phyloP scores from a whole-genome alignment of 1,140 invertebrate species.

The Musca domestica region DNA sequence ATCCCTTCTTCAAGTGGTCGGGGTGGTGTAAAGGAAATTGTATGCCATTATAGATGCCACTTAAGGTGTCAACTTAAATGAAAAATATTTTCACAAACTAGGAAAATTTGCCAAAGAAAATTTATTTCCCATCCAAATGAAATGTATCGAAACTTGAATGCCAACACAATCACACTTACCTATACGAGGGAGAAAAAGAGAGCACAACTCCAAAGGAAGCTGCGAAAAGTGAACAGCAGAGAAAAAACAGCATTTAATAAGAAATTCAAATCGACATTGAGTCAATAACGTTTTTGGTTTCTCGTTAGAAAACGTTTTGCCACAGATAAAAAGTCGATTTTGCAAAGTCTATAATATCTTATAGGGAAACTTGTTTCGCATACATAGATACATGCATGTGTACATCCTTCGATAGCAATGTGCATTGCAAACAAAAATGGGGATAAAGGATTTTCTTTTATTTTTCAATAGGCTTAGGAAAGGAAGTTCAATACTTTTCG shows the following conservation, averaged over 20 bases:
- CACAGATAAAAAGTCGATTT: neutral
- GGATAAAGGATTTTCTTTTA: constrained; percentile 8
- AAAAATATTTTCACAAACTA: constrained; percentile 16
- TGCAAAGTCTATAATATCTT: neutral
- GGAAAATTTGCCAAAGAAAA: neutral
- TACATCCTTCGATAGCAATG: neutral
- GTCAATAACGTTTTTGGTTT: constrained; percentile 15
- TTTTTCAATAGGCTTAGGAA: too few relatives aligned
- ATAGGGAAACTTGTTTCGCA: neutral
- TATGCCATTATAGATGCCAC: constrained; percentile 17
- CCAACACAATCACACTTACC: too few relatives aligned
- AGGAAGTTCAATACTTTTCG: too few relatives aligned
- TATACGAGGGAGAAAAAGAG: too few relatives aligned
- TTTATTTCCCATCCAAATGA: constrained; percentile 11
- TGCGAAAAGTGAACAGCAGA: neutral
- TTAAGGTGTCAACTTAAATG: constrained; percentile 22
- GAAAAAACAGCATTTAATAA: constrained; percentile 19
- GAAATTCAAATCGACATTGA: constrained; percentile 20
- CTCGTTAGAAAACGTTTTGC: neutral
- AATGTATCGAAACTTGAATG: neutral
- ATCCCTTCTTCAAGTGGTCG: too few relatives aligned
- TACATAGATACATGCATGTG: too few relatives aligned
- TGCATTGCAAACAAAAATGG: neutral
- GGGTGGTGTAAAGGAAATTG: neutral
- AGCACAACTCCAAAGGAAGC: neutral